phyloP scores from a whole-genome alignment of 1,140 invertebrate species.

The Sarcophaga bullata region DNA sequence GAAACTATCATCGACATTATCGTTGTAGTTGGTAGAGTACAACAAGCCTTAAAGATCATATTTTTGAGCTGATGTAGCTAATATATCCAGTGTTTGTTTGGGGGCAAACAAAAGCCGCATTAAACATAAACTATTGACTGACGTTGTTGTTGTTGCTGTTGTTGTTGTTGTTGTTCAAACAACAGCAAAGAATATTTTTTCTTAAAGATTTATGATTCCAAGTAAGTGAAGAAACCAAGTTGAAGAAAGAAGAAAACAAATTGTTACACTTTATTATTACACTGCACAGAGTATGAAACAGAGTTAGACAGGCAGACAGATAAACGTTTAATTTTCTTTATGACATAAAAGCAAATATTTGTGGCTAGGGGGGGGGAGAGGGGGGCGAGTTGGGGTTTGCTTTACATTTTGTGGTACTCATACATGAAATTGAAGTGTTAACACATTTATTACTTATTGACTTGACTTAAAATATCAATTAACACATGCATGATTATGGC shows the following conservation, averaged over 20 bases:
- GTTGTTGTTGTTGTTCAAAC: no score
- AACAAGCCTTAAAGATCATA: slow-evolving; percentile 1
- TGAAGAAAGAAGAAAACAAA: no score
- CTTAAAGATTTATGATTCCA: no score
- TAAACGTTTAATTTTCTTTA: not conserved
- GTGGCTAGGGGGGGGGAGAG: no score
- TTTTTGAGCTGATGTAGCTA: not conserved
- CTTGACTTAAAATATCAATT: slow-evolving; percentile 40
- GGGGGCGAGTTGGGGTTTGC: not conserved
- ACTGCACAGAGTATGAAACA: not conserved
- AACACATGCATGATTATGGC: slow-evolving; percentile 42
- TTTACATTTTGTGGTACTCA: not conserved
- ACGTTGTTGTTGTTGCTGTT: no score
- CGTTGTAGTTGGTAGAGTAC: no score
- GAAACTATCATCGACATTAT: no score
- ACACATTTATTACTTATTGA: slow-evolving; percentile 42
- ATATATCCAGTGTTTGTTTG: not conserved
- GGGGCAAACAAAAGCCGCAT: no score
- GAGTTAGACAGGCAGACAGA: not conserved
- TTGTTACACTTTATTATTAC: no score
- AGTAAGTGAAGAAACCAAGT: no score
- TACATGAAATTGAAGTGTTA: slow-evolving; percentile 41
- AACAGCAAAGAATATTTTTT: no score
- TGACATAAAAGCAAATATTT: not conserved
- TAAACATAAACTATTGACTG: no score